phyloP scores from a whole-genome alignment of 2,797 vertebrate species.

The Prunella strophiata region DNA sequence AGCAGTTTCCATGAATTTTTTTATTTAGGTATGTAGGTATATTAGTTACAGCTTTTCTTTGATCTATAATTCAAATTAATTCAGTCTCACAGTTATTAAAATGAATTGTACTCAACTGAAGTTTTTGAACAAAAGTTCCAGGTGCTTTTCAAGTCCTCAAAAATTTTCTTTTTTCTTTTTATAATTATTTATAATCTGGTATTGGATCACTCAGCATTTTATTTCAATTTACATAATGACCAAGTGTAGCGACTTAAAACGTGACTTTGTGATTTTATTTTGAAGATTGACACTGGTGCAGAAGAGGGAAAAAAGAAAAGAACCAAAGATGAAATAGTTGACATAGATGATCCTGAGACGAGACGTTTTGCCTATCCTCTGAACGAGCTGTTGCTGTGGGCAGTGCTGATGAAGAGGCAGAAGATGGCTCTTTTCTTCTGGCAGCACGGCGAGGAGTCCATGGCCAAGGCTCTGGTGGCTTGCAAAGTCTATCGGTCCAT shows the following conservation, averaged over 20 bases:
- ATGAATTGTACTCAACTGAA: not conserved
- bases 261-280: not conserved
- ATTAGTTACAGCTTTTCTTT: not conserved
- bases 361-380: slow-evolving; percentile 95
- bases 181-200: not conserved
- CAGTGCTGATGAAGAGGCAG: slow-evolving; percentile 97
- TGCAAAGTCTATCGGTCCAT: slow-evolving; percentile 96
- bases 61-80: not conserved
- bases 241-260: not conserved
- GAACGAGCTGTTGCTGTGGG: slow-evolving; percentile 97
- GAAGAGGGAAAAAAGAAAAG: slow-evolving; percentile 94
- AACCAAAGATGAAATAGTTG: slow-evolving; percentile 96
- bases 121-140: not conserved
- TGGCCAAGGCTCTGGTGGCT: slow-evolving; percentile 97
- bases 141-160: not conserved
- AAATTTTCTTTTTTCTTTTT: not conserved
- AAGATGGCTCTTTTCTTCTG: slow-evolving; percentile 98
- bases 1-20: not conserved
- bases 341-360: slow-evolving; percentile 97
- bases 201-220: not conserved
- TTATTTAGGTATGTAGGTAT: not conserved
- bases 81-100: not conserved
- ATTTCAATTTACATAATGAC: not conserved
- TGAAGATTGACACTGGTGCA: slow-evolving; percentile 84
- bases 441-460: slow-evolving; percentile 98